Evolutionary conservation across 2,888 invertebrate genomes (phyloP), one percentile per base, ranked within the genome.

Genomic region (Physocephala rufipes): DNA sequence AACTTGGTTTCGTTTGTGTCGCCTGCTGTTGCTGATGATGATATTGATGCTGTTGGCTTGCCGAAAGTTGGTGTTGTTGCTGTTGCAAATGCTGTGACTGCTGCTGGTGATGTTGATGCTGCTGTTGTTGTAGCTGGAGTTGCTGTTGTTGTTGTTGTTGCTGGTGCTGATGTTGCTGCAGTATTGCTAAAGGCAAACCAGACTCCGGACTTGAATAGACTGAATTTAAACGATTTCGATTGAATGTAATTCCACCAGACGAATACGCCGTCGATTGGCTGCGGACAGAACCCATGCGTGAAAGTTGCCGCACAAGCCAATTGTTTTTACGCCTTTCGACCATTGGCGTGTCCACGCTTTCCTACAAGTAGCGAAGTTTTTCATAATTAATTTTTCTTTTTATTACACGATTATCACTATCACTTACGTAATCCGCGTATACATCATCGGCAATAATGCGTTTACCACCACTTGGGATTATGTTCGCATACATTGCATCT

Each of bases 271-370:
- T 95, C 0, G 94, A 94, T 1, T 94, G 93, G 49, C 95, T 95
- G 30, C 95, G 89, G 47, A 93, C 91, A 0, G 95, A 95, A 1
- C 95, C 95, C 91, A 95, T 93, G 77, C 94, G 88, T 15, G 93
- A 94, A 76, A 95, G 91, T 82, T 94, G 94, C 62, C 95, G 89
- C 77, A 93, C 93, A 79, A 95, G 92, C 95, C 95, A 95, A 49
- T 84, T 85, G 85, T 93, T 95, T 85, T 95, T 95, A 49, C 95
- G 88, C 68, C 94, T 87, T 83, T 95, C 94, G 21, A 93, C 94
- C 81, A 95, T 89, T 12, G 95, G 95, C 0, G 95, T 95, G 80
- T 95, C 95, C 0, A 95, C 95, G 82, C 95, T 95, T 87, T 95
- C 95, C 95, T 95, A 84, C 30, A 0, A 36, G 15, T 19, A 49